Evolutionary conservation across 92 coral and sea anemone genomes (phyloP).

Genomic region (Zoanthus sansibaricus): DNA sequence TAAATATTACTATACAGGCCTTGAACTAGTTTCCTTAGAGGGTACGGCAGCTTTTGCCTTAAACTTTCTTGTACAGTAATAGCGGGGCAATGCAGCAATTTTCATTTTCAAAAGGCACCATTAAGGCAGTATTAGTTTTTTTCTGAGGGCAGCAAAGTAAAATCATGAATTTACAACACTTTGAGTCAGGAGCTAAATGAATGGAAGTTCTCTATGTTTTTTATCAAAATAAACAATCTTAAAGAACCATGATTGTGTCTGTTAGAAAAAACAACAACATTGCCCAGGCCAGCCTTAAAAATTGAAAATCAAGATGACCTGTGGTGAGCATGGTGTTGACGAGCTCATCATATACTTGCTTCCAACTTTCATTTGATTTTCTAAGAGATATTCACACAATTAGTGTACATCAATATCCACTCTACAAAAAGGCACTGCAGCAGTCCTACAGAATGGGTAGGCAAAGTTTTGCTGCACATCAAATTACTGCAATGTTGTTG

Average conservation of each 20-base stretch:
- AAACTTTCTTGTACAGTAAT: slow-evolving; percentile 7
- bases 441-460: slow-evolving; percentile 3
- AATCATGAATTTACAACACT: slow-evolving; percentile 29
- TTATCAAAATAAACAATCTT: slow-evolving; percentile 29
- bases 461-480: too few relatives aligned
- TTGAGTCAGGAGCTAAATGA: slow-evolving; percentile 8
- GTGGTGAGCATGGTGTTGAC: background rate
- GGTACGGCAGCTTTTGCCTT: slow-evolving; percentile 11
- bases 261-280: background rate
- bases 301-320: too few relatives aligned
- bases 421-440: background rate
- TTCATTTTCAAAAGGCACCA: slow-evolving; percentile 3
- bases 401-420: background rate
- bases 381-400: background rate
- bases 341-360: background rate
- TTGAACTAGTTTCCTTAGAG: slow-evolving; percentile 5
- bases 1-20: too few relatives aligned
- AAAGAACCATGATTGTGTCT: slow-evolving; percentile 6
- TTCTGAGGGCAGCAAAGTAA: background rate
- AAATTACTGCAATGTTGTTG: too few relatives aligned
- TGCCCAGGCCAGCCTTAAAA: slow-evolving; percentile 11
- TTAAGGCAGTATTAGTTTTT: slow-evolving; percentile 26
- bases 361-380: background rate
- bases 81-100: slow-evolving; percentile 14
- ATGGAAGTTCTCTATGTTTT: background rate